Conservation (phyloP, 2,113 vertebrate species). For the Oncorhynchus clarkii region DNA sequence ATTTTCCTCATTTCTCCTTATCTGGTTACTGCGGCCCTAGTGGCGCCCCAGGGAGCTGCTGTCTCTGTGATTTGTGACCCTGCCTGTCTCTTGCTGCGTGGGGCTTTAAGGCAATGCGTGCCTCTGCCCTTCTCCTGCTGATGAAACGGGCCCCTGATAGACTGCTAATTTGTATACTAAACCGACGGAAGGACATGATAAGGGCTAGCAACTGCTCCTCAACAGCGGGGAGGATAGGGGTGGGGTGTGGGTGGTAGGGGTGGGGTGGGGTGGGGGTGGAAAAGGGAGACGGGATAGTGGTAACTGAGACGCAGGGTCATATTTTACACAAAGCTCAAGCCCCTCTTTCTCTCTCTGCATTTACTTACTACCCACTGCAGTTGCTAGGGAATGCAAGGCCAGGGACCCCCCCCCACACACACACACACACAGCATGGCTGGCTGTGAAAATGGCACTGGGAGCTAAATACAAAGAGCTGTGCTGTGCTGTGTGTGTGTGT, state of each 20-base stretch:
- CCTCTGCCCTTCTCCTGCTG: slow-evolving; percentile 76
- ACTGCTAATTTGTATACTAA: slow-evolving; percentile 89
- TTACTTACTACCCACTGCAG: slow-evolving; percentile 62
- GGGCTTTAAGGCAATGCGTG: slow-evolving; percentile 62
- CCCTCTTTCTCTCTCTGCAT: slow-evolving; percentile 48
- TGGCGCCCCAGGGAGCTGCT: slow-evolving; percentile 47
- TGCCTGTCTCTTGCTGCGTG: slow-evolving; percentile 17
- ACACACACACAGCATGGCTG: slow-evolving; percentile 28
- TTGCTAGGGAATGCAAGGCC: slow-evolving; percentile 62
- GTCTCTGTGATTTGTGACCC: slow-evolving; percentile 74
- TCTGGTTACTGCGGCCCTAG: slow-evolving; percentile 62
- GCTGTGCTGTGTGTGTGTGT: background rate
- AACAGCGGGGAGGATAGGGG: slow-evolving; percentile 45
- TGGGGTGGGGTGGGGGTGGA: slow-evolving; percentile 9
- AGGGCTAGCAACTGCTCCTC: slow-evolving; percentile 80
- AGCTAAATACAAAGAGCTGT: no score
- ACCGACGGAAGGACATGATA: slow-evolving; percentile 83
- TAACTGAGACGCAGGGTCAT: slow-evolving; percentile 64
- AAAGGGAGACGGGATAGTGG: slow-evolving; percentile 28
- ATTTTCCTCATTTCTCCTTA: slow-evolving; percentile 72
- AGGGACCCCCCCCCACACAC: slow-evolving; percentile 12
- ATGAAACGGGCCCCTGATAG: slow-evolving; percentile 84
- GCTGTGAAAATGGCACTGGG: slow-evolving; percentile 53
- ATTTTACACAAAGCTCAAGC: slow-evolving; percentile 69
- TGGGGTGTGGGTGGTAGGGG: slow-evolving; percentile 1